phyloP scores from a whole-genome alignment of 2,113 vertebrate species.

The Cebus imitator region DNA sequence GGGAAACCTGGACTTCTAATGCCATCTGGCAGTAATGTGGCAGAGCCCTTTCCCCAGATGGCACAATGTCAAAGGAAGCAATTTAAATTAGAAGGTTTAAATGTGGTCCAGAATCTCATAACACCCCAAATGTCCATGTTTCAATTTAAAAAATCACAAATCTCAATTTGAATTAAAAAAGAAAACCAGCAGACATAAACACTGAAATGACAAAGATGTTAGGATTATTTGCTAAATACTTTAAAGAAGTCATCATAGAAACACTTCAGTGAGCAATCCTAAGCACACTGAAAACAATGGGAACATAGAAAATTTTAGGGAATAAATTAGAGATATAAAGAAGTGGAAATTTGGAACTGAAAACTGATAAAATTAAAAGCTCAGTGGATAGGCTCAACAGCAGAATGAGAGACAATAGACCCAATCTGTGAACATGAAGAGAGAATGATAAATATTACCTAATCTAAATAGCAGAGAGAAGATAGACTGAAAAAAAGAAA shows the following conservation, averaged over 20 bases:
- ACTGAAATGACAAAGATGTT: background rate
- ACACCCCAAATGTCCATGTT: background rate
- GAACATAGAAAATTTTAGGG: background rate
- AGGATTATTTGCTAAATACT: slow-evolving; percentile 25
- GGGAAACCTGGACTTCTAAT: background rate
- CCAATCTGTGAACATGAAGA: background rate
- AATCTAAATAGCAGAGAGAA: background rate
- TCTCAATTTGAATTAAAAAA: slow-evolving; percentile 27
- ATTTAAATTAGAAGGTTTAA: slow-evolving; percentile 25
- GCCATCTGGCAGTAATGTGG: background rate
- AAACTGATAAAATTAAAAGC: slow-evolving; percentile 2
- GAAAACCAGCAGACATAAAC: background rate
- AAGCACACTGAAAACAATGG: slow-evolving; percentile 11
- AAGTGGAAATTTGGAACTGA: slow-evolving; percentile 38
- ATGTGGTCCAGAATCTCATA: background rate
- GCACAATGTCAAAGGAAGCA: background rate
- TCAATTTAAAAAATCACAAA: background rate
- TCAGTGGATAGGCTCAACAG: background rate
- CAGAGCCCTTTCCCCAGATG: background rate
- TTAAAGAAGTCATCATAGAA: slow-evolving; percentile 32
- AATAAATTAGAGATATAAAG: slow-evolving; percentile 31
- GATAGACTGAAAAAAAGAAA: too few relatives aligned
- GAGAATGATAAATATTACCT: background rate
- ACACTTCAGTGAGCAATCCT: background rate
- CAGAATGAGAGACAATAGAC: background rate